A percentile compares a stretch with the other conserved stretches of the same genome.
Conservation (phyloP, 1,140 invertebrate species). For the Heliconius melpomene region DNA sequence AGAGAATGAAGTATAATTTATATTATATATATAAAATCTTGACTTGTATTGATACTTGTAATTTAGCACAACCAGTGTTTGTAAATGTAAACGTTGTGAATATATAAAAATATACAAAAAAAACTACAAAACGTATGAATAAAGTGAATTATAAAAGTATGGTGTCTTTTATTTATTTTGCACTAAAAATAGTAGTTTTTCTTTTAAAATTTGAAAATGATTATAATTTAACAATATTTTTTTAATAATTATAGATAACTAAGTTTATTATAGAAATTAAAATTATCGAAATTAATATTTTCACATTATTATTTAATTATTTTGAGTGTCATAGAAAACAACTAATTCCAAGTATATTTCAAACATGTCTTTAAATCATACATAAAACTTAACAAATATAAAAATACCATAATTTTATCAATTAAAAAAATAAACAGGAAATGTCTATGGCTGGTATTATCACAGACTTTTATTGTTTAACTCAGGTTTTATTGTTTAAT, state of each 20-base stretch:
- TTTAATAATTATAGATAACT: too few species aligned
- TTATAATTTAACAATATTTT: too few species aligned
- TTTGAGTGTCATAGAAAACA: too few species aligned
- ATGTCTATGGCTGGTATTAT: neutral
- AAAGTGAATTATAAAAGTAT: conserved; percentile 16
- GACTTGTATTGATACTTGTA: neutral
- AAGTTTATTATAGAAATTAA: too few species aligned
- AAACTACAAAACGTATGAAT: conserved; percentile 28
- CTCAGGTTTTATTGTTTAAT: too few species aligned
- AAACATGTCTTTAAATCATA: too few species aligned
- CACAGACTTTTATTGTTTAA: neutral
- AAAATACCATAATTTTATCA: neutral
- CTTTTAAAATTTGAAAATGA: neutral
- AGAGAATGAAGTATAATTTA: neutral
- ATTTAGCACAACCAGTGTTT: conserved; percentile 51
- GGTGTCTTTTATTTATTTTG: conserved; percentile 8
- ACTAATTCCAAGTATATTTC: too few species aligned
- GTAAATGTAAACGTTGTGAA: conserved; percentile 56
- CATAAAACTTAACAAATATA: neutral
- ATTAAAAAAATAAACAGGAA: neutral
- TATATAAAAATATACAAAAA: conserved; percentile 53
- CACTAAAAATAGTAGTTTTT: too few species aligned
- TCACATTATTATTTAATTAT: too few species aligned
- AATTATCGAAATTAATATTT: too few species aligned
- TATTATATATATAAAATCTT: neutral